These are phyloP conservation scores for Scelioninae gen. 2 DNA, from an alignment of 2,888 invertebrate genomes.

Conservation along the genomic window DNA sequence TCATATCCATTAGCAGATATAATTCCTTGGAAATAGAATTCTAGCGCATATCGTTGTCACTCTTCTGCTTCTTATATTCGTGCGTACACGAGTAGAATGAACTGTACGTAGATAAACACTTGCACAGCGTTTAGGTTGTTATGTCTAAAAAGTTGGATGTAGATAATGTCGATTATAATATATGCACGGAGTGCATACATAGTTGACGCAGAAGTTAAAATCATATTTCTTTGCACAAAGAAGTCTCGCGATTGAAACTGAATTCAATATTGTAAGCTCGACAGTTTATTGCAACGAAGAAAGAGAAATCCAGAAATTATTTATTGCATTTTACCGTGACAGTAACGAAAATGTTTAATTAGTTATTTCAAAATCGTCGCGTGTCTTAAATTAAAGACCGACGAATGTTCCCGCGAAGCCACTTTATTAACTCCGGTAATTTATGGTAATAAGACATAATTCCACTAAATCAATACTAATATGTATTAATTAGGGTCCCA, in stretches of 20 bases:
- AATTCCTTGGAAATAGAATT: slow-evolving; percentile 16
- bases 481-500: no score
- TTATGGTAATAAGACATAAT: background rate
- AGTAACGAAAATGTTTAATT: no score
- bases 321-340: background rate
- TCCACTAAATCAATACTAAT: no score
- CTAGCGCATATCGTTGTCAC: background rate
- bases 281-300: slow-evolving; percentile 19
- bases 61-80: background rate
- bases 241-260: slow-evolving; percentile 19
- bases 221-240: slow-evolving; percentile 28
- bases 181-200: slow-evolving; percentile 40
- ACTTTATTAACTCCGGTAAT: no score
- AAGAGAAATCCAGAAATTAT: slow-evolving; percentile 2
- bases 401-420: no score
- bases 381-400: no score
- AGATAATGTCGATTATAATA: slow-evolving; percentile 52
- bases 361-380: no score
- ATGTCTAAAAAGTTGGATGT: slow-evolving; percentile 53
- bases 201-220: slow-evolving; percentile 34
- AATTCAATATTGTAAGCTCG: slow-evolving; percentile 24
- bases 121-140: slow-evolving; percentile 40
- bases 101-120: slow-evolving; percentile 45
- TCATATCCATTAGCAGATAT: no score
- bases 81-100: slow-evolving; percentile 10